Percentiles rank a stretch among this genome's conserved stretches.
Evolutionary conservation across 1,140 invertebrate species (phyloP).

Genomic region (Diuraphis noxia): DNA sequence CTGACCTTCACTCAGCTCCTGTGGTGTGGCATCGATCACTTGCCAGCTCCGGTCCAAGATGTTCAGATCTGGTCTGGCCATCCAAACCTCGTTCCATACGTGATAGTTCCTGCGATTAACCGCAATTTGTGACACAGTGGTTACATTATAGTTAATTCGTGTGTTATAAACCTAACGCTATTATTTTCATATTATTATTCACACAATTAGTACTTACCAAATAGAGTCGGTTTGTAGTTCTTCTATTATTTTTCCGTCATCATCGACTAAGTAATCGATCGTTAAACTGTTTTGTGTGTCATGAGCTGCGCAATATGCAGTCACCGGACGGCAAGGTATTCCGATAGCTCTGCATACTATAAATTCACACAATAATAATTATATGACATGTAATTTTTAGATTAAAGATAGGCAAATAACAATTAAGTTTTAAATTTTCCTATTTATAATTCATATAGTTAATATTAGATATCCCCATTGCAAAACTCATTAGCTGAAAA

Average conservation of each 20-base stretch:
- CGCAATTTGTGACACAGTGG: neutral
- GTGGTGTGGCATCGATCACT: constrained; percentile 89
- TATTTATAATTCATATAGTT: neutral
- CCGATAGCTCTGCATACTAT: constrained; percentile 82
- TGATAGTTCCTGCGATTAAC: constrained; percentile 77
- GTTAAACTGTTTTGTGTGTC: constrained; percentile 90
- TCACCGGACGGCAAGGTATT: constrained; percentile 81
- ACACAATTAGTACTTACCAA: constrained; percentile 65
- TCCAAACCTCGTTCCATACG: constrained; percentile 96
- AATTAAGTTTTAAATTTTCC: neutral
- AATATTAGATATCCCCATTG: neutral
- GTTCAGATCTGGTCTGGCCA: constrained; percentile 81
- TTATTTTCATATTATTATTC: neutral
- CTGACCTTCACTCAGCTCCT: constrained; percentile 78
- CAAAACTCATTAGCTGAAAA: too few relatives aligned
- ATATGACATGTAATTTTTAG: neutral
- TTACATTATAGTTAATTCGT: neutral
- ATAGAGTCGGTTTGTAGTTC: constrained; percentile 82
- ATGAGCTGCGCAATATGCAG: constrained; percentile 88
- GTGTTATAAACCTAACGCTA: neutral
- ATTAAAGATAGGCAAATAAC: neutral
- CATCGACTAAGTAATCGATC: constrained; percentile 85
- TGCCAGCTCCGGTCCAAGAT: constrained; percentile 84
- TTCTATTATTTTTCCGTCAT: constrained; percentile 77
- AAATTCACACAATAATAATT: neutral